A percentile compares a stretch with the other conserved stretches of the same genome.
Evolutionary conservation across 2,888 invertebrate species (phyloP).

Genomic region (Vesta saturnalis): DNA sequence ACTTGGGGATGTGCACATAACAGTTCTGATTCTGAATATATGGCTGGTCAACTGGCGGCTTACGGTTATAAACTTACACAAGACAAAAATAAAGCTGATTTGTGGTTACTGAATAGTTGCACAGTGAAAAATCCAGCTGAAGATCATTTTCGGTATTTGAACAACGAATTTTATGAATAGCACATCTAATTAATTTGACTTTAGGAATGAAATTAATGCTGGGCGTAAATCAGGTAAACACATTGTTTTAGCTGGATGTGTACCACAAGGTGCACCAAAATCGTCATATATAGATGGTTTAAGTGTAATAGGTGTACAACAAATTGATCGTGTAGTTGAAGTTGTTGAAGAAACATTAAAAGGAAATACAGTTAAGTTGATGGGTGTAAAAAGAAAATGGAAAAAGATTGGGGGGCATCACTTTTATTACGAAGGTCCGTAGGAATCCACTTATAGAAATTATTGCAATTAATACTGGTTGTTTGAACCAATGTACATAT

Average conservation of each 20-base stretch:
- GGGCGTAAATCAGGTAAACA: conserved; percentile 80
- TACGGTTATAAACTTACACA: conserved; percentile 89
- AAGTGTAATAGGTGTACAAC: conserved; percentile 97
- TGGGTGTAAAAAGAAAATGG: conserved; percentile 84
- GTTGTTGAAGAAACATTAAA: conserved; percentile 98
- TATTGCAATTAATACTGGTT: conserved; percentile 95
- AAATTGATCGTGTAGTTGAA: conserved; percentile 96
- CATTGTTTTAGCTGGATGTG: conserved; percentile 97
- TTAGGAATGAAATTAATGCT: conserved; percentile 83
- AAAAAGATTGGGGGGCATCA: conserved; percentile 87
- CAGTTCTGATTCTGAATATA: conserved; percentile 97
- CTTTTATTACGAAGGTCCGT: conserved; percentile 89
- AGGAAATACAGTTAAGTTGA: conserved; percentile 67
- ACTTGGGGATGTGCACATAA: conserved; percentile 99
- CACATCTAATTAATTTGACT: neutral
- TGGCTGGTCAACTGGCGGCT: conserved; percentile 93
- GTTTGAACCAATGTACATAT: conserved; percentile 98
- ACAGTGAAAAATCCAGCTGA: conserved; percentile 98
- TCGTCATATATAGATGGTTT: conserved; percentile 76
- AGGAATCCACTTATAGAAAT: conserved; percentile 97
- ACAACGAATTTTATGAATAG: too few species aligned
- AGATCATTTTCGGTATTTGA: conserved; percentile 85
- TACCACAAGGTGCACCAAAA: conserved; percentile 92
- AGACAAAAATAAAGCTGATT: conserved; percentile 82
- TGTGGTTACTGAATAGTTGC: conserved; percentile 97